Evolutionary conservation across 1,140 invertebrate species (phyloP).

Genomic region (Oedothorax gibbosus): DNA sequence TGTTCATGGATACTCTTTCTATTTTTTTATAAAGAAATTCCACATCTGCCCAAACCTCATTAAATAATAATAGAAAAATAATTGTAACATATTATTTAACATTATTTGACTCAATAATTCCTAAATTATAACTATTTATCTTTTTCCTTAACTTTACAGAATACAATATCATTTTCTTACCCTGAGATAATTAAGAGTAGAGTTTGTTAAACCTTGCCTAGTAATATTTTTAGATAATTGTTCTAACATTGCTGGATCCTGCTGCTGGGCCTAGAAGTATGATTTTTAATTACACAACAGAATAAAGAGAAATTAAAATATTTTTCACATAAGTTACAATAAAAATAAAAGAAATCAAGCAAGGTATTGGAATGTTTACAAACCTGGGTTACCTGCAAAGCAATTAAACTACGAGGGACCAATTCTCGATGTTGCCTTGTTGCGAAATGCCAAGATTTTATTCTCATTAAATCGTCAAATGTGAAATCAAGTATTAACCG

Average conservation of each 20-base stretch:
- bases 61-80: too few species aligned
- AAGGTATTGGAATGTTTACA: background rate
- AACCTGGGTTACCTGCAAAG: conserved; percentile 67
- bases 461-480: conserved; percentile 98
- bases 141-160: background rate
- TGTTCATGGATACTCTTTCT: too few species aligned
- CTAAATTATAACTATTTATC: conserved; percentile 12
- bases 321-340: background rate
- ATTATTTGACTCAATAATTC: too few species aligned
- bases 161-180: conserved; percentile 32
- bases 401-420: conserved; percentile 78
- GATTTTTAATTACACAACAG: background rate
- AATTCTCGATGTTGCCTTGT: conserved; percentile 93
- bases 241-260: conserved; percentile 68
- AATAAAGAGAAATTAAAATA: background rate
- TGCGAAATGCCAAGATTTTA: conserved; percentile 98
- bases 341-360: background rate
- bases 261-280: conserved; percentile 63
- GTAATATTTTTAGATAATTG: conserved; percentile 72
- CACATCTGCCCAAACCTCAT: too few species aligned
- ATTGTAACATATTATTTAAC: too few species aligned
- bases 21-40: too few species aligned
- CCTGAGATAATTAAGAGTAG: conserved; percentile 72
- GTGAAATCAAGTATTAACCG: conserved; percentile 97
- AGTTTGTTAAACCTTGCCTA: conserved; percentile 71